Conservation (phyloP, 2,888 invertebrate genomes). For the Chloromyia formosa region DNA sequence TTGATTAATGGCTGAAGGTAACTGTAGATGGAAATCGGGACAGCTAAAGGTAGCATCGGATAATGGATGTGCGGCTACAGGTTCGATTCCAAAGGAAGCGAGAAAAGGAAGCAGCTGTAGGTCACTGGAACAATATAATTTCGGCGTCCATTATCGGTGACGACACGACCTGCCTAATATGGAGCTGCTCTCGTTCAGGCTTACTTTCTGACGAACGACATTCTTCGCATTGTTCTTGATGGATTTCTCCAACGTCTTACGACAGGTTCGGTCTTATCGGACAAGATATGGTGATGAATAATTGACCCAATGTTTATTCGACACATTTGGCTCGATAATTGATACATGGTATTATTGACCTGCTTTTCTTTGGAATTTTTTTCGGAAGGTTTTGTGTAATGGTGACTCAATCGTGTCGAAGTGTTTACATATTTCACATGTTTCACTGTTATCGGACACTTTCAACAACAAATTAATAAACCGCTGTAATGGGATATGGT, state of each 20-base stretch:
- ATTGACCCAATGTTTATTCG: conserved; percentile 1
- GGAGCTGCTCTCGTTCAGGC: not conserved
- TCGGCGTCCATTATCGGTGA: conserved; percentile 6
- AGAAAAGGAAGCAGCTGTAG: not conserved
- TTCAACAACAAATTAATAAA: not conserved
- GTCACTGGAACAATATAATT: conserved; percentile 22
- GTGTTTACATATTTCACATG: not conserved
- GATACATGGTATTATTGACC: conserved; percentile 3
- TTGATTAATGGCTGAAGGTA: conserved; percentile 65
- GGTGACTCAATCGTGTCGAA: not conserved
- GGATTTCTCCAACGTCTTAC: not conserved
- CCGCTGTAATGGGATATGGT: too few relatives aligned
- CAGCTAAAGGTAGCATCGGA: conserved; percentile 55
- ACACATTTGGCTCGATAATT: conserved; percentile 6
- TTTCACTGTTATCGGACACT: not conserved
- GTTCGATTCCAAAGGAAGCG: too few relatives aligned
- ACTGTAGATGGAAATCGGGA: conserved; percentile 65
- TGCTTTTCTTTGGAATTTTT: not conserved
- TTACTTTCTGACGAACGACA: not conserved
- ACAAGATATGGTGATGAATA: conserved; percentile 19
- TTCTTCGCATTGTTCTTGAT: not conserved
- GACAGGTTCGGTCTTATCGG: not conserved
- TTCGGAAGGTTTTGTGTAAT: not conserved
- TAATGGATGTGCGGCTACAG: not conserved
- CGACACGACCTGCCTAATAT: conserved; percentile 11